Base-by-base conservation (phyloP, 2,888 invertebrate genomes). In the Xanthia togata region DNA sequence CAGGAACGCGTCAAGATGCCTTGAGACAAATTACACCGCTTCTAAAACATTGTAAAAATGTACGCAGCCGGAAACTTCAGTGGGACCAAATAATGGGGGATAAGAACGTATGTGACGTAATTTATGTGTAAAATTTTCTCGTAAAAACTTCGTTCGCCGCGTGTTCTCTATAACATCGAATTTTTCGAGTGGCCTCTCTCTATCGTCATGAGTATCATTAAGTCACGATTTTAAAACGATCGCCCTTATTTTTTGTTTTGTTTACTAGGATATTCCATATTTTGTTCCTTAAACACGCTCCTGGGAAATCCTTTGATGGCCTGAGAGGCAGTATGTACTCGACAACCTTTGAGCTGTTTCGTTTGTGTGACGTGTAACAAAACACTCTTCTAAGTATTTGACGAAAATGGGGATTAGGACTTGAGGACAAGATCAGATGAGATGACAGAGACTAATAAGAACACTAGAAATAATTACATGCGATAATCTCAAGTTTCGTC, bases 61-160 rank as follows among this genome's bases (percentile, higher is more conserved):
- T 92, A 93, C 91, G 92, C 90, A 91, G 87, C 89, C 91, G 89
- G 88, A 92, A 94, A 94, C 91, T 94, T 93, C 90, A 91, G 87
- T 87, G 91, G 89, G 93, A 92, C 94, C 94, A 93, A 95, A 95
- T 95, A 94, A 95, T 93, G 93, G 94, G 88, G 93, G 92, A 92
- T 92, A 92, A 92, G 93, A 95, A 92, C 93, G 94, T 88, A 84
- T 86, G 88, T 84, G 87, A 84, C 88, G 83, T 95, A 93, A 95
- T 95, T 95, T 95, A 94, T 95, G 93, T 94, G 91, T 91, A 91
- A 93, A 94, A 94, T 94, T 94, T 92, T 92, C 92, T 92, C 92
- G 92, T 92, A 93, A 93, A 95, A 95, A 94, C 91, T 94, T 94
- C 89, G 87, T 84, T 88, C 87, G 87, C 89, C 89, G 89, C 89